Conservation (phyloP, 2,797 vertebrate genomes). For the Danio kyathit region DNA sequence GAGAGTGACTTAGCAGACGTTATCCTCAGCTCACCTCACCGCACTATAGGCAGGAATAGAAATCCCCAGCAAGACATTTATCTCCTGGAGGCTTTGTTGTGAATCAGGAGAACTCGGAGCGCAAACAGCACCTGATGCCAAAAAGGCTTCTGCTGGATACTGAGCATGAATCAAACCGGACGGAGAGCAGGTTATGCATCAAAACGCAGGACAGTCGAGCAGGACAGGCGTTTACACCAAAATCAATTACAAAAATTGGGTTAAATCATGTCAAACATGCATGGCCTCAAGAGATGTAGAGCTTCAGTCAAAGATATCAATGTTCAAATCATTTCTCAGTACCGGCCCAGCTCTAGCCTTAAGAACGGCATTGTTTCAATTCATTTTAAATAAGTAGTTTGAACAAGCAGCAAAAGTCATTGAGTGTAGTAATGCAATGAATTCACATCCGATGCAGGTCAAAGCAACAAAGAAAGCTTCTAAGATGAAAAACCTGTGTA, state of each 20-base stretch:
- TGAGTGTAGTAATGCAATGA: not conserved
- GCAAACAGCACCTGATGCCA: conserved; percentile 38
- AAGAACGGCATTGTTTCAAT: too few relatives aligned
- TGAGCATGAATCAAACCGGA: not conserved
- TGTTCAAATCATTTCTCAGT: not conserved
- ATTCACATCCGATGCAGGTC: not conserved
- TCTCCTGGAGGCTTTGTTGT: conserved; percentile 56
- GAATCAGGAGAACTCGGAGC: conserved; percentile 40
- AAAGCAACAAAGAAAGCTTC: not conserved
- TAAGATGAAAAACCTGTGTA: not conserved
- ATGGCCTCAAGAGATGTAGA: not conserved
- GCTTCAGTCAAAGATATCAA: not conserved
- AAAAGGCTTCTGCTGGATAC: conserved; percentile 37
- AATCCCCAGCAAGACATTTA: conserved; percentile 57
- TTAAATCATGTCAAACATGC: not conserved
- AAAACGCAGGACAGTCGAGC: not conserved
- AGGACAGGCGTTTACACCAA: not conserved
- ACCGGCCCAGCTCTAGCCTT: too few relatives aligned
- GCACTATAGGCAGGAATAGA: conserved; percentile 48
- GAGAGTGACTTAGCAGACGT: conserved; percentile 59
- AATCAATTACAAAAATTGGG: not conserved
- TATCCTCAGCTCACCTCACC: conserved; percentile 59
- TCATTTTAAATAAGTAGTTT: too few relatives aligned
- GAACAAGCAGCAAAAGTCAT: too few relatives aligned
- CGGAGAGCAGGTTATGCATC: not conserved